Evolutionary conservation across 2,797 vertebrate species (phyloP), one percentile per base, ranked within the genome.

Genomic region (Mus spretus): DNA sequence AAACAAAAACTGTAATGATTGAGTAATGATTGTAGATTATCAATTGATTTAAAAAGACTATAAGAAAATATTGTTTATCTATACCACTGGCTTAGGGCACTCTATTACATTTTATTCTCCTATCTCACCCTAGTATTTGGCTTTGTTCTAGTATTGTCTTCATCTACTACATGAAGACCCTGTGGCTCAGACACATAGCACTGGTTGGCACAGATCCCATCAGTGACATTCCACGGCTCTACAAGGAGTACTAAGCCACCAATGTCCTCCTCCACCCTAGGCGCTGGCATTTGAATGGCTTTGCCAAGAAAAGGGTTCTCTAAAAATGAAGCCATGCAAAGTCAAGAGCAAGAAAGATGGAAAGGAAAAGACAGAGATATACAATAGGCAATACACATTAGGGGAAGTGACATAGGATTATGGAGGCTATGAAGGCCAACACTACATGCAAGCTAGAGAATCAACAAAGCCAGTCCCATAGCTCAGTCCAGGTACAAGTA

Each of bases 11-110:
- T n/a, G 44, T 44, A 44, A 44, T 44, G 44, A 44, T 44, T 44
- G 44, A 87, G 47, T 47, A 50, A 53, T 61, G 40, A 31, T 31
- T 89, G 3, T 59, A 53, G 34, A 67, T 70, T 87, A 82, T 5
- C 80, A 57, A 47, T 79, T 93, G n/a, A 94, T 55, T 55, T 87
- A 65, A 80, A 89, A 88, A 78, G 65, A 63, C 24, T 83, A 1
- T 3, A 47, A 55, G 44, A 80, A 94, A 91, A 84, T 85, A 44
- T 70, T 37, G 85, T 88, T 93, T 70, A 78, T 61, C 37, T 93
- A 79, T 31, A 67, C 44, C 22, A 9, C 12, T 95, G 79, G 44
- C 11, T 93, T 94, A 47, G n/a, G 40, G 44, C 11, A 11, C 44
- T n/a, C 4, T 70, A 17, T 57, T 95, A 78, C 26, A 50, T 78